Evolutionary conservation across 1,140 invertebrate species (phyloP), one percentile per base, ranked within the genome.

Genomic region (Cherax destructor): DNA sequence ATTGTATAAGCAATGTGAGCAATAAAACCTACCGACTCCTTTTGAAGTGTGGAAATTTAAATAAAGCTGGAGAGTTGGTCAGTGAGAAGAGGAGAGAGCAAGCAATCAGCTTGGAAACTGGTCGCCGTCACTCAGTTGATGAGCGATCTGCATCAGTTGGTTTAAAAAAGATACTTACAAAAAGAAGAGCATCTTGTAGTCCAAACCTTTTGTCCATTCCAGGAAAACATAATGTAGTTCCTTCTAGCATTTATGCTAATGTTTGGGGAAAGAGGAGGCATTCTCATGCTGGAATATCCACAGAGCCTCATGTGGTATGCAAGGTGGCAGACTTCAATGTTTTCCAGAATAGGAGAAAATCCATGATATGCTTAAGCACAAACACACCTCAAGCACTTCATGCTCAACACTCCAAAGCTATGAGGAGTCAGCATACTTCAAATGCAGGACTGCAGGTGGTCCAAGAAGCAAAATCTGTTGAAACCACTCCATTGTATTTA

Each of bases 1-100:
- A 87, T 50, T 78, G 85, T n/a, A 87, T 87, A 9, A 47, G 85
- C 18, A 87, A 87, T 78, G 85, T 87, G 76, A 87, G 77, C 85
- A 87, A 87, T 61, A 47, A 78, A 52, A 61, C 52, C 0, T 87
- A 78, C 76, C 7, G 56, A 49, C 74, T 78, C 16, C 52, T 87
- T 47, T 4, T 47, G 13, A 52, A 87, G 56, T 52, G 85, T 61
- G 85, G 85, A 7, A 87, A 87, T 76, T 24, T 87, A 24, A 87
- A 87, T 74, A 78, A 77, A 10, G 74, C 59, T 21, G 74, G 72
- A 30, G 65, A 79, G 76, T 5, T 52, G 18, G 10, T 10, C 50
- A 59, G 24, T 52, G 74, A 78, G 13, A 74, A n/a, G 11, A 86
- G 61, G 52, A 77, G 21, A 47, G 6, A 59, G n/a, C 16, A 13